Conservation (phyloP, 1,140 invertebrate species). For the Temnothorax curvispinosus region DNA sequence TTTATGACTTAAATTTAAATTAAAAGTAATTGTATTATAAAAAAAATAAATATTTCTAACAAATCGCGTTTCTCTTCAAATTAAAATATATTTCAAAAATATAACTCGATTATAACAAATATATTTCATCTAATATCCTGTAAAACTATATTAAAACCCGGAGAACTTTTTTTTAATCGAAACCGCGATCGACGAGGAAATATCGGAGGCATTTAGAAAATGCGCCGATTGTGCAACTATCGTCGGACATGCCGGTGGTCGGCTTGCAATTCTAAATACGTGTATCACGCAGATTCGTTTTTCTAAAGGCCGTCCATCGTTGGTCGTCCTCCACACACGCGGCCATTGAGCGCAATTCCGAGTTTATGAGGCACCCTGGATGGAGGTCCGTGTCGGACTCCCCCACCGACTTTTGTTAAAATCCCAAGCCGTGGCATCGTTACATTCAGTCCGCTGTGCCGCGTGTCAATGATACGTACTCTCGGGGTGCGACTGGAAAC, state of each 20-base stretch:
- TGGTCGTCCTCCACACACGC: neutral
- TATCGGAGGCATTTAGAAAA: neutral
- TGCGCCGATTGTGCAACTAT: neutral
- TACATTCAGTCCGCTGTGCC: neutral
- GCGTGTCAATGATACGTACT: neutral
- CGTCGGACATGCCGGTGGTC: too few species aligned
- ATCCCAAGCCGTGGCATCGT: neutral
- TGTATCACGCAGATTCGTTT: neutral
- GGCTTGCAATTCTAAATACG: too few species aligned
- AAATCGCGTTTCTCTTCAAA: neutral
- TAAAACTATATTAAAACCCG: neutral
- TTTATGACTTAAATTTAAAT: neutral
- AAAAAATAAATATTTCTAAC: neutral
- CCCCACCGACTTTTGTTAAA: conserved; percentile 25
- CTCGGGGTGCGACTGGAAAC: neutral
- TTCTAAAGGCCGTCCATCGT: neutral
- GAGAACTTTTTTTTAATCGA: neutral
- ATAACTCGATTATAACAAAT: too few species aligned
- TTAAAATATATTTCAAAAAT: neutral
- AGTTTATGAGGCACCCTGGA: neutral
- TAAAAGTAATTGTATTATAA: neutral
- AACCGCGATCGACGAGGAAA: too few species aligned
- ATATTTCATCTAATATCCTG: neutral
- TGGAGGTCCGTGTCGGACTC: neutral
- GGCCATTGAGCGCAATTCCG: too few species aligned